Evolutionary conservation across 2,797 vertebrate species (phyloP).

Genomic region (Decapterus maruadsi): DNA sequence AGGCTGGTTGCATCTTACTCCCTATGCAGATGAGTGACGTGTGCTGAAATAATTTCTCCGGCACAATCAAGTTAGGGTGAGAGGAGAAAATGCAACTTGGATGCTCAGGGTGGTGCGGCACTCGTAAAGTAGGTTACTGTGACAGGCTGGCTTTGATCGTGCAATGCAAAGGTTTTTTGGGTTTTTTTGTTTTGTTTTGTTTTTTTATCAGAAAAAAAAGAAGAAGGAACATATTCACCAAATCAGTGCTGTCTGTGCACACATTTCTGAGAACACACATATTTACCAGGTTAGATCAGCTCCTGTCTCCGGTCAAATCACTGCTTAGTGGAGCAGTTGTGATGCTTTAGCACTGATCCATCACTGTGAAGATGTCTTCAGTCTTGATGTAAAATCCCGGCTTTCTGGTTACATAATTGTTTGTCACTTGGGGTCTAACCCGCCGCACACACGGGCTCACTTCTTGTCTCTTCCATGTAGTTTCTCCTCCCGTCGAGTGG

Average conservation of each 20-base stretch:
- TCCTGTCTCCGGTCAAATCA: constrained; percentile 41
- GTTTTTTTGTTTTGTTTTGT: too few relatives aligned
- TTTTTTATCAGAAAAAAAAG: too few relatives aligned
- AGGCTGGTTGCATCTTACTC: constrained; percentile 81
- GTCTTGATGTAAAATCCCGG: constrained; percentile 26
- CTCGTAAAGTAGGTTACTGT: constrained; percentile 55
- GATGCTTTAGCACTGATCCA: constrained; percentile 45
- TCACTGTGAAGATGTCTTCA: constrained; percentile 26
- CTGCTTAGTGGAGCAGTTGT: constrained; percentile 19
- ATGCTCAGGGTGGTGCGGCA: constrained; percentile 49
- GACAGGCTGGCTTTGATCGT: constrained; percentile 26
- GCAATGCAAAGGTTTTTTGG: background rate
- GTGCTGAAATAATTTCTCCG: constrained; percentile 78
- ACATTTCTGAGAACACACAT: background rate
- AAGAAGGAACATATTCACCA: too few relatives aligned
- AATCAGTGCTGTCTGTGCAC: background rate
- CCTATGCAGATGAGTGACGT: constrained; percentile 86
- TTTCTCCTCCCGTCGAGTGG: background rate
- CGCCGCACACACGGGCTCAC: background rate
- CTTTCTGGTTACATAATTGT: constrained; percentile 45
- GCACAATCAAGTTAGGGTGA: constrained; percentile 81
- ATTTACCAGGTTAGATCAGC: constrained; percentile 60
- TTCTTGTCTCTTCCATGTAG: background rate
- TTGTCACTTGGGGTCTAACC: background rate
- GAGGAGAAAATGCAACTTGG: constrained; percentile 68